phyloP scores from a whole-genome alignment of 2,888 invertebrate genomes.

The Stenurella melanura region DNA sequence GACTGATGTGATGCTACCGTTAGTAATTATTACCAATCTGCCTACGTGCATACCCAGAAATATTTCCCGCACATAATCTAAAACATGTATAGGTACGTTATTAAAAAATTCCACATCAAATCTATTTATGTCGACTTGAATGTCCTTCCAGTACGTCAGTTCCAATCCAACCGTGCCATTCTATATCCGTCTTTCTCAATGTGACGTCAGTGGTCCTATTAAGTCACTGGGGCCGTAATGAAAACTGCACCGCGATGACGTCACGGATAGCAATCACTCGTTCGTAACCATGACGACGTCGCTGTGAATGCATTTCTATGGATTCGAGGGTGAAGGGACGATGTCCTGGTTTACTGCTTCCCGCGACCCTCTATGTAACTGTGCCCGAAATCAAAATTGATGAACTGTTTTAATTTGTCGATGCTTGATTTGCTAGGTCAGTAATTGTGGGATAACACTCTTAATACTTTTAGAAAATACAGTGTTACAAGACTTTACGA shows the following conservation, averaged over 20 bases:
- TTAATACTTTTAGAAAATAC: background rate
- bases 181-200: background rate
- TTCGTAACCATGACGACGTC: constrained; percentile 39
- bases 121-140: background rate
- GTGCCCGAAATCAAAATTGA: constrained; percentile 9
- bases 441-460: background rate
- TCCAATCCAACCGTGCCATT: background rate
- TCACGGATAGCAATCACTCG: constrained; percentile 38
- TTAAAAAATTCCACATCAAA: background rate
- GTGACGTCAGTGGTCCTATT: constrained; percentile 35
- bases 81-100: background rate
- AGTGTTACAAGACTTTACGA: no score
- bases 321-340: constrained; percentile 12
- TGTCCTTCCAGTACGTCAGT: background rate
- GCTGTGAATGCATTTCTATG: constrained; percentile 41
- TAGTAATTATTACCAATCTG: no score
- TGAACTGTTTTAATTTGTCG: background rate
- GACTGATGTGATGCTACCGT: no score
- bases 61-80: no score
- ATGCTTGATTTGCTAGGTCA: background rate
- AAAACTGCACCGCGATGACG: constrained; percentile 43
- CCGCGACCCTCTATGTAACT: constrained; percentile 11
- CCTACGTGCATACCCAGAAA: no score
- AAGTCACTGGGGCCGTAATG: constrained; percentile 33
- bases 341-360: constrained; percentile 33